Evolutionary conservation across 2,113 vertebrate species (phyloP).

Genomic region (Gnathonemus longibarbis): DNA sequence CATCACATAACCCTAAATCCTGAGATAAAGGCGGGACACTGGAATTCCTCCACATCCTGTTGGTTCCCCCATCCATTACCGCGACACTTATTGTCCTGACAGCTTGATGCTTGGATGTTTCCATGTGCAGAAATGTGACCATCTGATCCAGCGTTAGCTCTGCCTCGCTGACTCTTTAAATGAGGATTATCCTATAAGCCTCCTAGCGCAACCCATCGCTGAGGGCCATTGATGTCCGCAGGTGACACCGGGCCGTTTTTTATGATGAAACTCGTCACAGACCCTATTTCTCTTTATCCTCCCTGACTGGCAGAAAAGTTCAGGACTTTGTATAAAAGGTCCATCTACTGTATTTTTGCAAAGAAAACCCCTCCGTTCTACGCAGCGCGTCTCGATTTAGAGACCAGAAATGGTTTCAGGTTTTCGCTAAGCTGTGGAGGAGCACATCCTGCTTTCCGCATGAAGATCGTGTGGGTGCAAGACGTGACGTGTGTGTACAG

Average conservation of each 20-base stretch:
- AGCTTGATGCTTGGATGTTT: not conserved
- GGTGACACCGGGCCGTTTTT: not conserved
- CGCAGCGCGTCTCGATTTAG: not conserved
- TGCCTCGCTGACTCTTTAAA: not conserved
- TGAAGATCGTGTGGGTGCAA: not conserved
- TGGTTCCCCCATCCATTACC: not conserved
- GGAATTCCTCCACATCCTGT: not conserved
- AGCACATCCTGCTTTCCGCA: not conserved
- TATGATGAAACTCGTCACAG: not conserved
- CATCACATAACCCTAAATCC: not conserved
- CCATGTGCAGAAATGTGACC: not conserved
- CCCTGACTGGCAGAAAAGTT: not conserved
- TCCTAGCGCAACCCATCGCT: not conserved
- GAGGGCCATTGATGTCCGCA: not conserved
- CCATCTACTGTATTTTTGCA: not conserved
- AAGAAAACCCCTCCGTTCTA: not conserved
- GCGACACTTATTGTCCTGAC: not conserved
- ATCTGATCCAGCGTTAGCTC: not conserved
- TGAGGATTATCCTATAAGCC: not conserved
- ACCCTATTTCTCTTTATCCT: not conserved
- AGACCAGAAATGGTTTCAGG: not conserved
- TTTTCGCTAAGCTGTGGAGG: not conserved
- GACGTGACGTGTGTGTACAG: not conserved
- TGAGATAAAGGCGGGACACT: not conserved
- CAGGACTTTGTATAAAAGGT: not conserved